These are phyloP conservation scores for Brachymystax lenok DNA, from an alignment of 2,797 vertebrate species.

Conservation along the genomic window DNA sequence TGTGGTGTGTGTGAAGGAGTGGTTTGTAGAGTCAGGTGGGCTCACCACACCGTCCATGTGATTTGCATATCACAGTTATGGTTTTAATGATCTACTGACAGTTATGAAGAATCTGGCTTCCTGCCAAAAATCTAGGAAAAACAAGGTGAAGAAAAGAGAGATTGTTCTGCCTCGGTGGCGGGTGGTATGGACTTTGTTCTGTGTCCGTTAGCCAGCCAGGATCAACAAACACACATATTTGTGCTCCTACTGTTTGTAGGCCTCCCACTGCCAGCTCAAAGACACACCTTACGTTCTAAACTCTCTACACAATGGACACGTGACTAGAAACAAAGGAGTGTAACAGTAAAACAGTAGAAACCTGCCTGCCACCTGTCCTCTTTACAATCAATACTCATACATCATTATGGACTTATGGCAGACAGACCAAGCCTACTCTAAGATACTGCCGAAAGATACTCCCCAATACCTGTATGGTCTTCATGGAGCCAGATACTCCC, in stretches of 20 bases:
- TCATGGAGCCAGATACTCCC: too few species aligned
- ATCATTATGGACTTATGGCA: conserved; percentile 52
- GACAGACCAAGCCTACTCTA: conserved; percentile 22
- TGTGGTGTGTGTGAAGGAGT: too few species aligned
- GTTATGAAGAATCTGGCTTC: conserved; percentile 55
- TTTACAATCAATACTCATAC: conserved; percentile 56
- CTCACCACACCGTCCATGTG: conserved; percentile 37
- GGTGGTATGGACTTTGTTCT: conserved; percentile 62
- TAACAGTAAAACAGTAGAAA: conserved; percentile 17
- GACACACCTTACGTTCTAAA: conserved; percentile 57
- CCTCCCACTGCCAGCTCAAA: conserved; percentile 21
- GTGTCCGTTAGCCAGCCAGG: conserved; percentile 53
- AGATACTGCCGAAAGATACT: too few species aligned
- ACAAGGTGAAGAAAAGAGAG: conserved; percentile 18
- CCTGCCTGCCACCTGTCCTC: conserved; percentile 66
- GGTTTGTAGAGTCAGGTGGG: conserved; percentile 33
- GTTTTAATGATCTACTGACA: conserved; percentile 38
- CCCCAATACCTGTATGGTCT: too few species aligned
- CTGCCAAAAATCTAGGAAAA: conserved; percentile 49
- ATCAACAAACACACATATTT: conserved; percentile 27
- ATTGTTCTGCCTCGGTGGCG: conserved; percentile 17
- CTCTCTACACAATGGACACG: conserved; percentile 43
- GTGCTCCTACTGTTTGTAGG: conserved; percentile 38
- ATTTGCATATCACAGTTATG: conserved; percentile 66
- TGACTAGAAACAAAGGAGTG: conserved; percentile 48